A percentile compares a stretch with the other conserved stretches of the same genome.
phyloP scores from a whole-genome alignment of 2,888 invertebrate species.

The Eupithecia abbreviata region DNA sequence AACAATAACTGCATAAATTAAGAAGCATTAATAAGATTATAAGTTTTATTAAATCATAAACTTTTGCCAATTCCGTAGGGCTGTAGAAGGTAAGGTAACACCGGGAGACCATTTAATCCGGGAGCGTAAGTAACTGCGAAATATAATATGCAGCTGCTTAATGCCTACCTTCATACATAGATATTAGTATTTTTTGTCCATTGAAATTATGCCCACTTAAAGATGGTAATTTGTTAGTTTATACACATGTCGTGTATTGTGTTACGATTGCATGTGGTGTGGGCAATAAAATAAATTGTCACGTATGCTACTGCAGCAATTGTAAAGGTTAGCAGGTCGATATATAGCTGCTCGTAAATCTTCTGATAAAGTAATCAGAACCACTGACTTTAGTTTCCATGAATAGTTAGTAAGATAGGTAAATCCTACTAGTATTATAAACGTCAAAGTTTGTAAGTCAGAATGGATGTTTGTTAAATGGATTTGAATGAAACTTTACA shows the following conservation, averaged over 20 bases:
- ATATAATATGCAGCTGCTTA: no score
- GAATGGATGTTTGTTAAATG: no score
- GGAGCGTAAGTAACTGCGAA: no score
- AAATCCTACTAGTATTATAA: no score
- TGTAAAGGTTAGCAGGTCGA: constrained; percentile 49
- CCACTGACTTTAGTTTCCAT: background rate
- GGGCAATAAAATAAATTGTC: constrained; percentile 57
- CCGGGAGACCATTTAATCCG: no score
- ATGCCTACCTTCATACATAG: background rate
- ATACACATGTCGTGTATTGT: constrained; percentile 31
- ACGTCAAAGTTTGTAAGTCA: no score
- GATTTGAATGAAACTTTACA: no score
- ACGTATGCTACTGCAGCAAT: constrained; percentile 48
- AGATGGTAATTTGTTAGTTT: constrained; percentile 31
- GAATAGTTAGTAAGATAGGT: background rate
- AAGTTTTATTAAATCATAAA: no score
- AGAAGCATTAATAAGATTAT: no score
- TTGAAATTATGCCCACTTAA: constrained; percentile 3
- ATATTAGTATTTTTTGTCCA: background rate
- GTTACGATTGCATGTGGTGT: constrained; percentile 47
- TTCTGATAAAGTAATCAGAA: constrained; percentile 29
- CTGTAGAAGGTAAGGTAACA: no score
- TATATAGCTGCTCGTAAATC: constrained; percentile 30
- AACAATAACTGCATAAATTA: no score
- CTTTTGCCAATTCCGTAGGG: no score